Percentiles rank a stretch among this genome's conserved stretches.
phyloP scores from a whole-genome alignment of 2,888 invertebrate genomes.

The Spodoptera picta region DNA sequence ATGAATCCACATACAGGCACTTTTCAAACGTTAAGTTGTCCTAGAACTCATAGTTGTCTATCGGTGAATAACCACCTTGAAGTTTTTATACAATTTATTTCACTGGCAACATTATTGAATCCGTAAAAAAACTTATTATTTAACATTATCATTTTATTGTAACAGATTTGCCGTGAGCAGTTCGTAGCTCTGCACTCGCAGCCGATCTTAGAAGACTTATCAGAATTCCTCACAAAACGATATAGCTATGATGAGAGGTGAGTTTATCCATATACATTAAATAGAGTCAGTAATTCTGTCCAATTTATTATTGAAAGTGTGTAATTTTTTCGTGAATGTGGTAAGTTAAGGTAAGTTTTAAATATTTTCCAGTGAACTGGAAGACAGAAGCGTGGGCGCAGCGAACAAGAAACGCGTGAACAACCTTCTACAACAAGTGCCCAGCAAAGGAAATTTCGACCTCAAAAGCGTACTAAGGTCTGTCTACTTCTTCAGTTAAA shows the following conservation, averaged over 20 bases:
- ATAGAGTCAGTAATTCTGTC: no score
- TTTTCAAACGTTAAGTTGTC: no score
- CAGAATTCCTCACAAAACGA: slow-evolving; percentile 91
- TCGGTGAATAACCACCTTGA: no score
- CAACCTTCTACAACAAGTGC: slow-evolving; percentile 89
- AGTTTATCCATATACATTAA: slow-evolving; percentile 15
- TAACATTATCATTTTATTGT: background rate
- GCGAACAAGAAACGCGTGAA: slow-evolving; percentile 90
- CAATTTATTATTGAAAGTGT: no score
- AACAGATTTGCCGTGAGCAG: slow-evolving; percentile 97
- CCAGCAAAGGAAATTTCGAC: slow-evolving; percentile 93
- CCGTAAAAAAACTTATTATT: no score
- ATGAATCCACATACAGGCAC: no score
- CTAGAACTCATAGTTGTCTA: no score
- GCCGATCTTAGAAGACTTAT: slow-evolving; percentile 96
- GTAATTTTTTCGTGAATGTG: no score
- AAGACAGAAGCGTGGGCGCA: slow-evolving; percentile 85
- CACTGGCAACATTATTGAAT: no score
- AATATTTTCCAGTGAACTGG: slow-evolving; percentile 72
- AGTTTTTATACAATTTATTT: no score
- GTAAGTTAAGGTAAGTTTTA: no score
- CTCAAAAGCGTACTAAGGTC: slow-evolving; percentile 93
- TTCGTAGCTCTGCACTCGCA: slow-evolving; percentile 98
- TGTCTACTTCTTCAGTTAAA: slow-evolving; percentile 95
- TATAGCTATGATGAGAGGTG: slow-evolving; percentile 90